Conservation (phyloP, 2,888 invertebrate species). For the Drosophila neonasuta region DNA sequence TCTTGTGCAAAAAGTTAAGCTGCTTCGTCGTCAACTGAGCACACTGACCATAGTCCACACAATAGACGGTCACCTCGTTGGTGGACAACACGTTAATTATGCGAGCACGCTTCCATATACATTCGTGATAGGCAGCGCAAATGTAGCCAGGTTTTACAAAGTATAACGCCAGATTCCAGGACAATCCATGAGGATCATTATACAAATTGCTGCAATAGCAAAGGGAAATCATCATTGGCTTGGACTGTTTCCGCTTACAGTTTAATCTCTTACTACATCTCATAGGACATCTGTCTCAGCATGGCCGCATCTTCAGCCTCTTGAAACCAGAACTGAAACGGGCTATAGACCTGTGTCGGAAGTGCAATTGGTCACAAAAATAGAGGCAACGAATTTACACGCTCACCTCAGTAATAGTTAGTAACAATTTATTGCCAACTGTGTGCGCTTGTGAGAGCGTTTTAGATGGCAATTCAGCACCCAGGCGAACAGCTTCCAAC, state of each 20-base stretch:
- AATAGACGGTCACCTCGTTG: not conserved
- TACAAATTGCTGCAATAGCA: not conserved
- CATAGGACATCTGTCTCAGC: not conserved
- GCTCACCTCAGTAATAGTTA: not conserved
- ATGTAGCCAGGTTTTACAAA: not conserved
- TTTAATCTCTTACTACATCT: not conserved
- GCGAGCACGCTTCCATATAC: not conserved
- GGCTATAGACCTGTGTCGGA: not conserved
- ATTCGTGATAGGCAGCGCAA: not conserved
- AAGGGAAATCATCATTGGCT: too few species aligned
- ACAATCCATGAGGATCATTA: not conserved
- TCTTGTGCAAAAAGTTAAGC: not conserved
- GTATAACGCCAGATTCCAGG: not conserved
- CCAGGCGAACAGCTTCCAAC: not conserved
- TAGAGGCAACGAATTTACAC: not conserved
- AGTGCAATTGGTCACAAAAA: not conserved
- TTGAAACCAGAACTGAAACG: not conserved
- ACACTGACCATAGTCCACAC: not conserved
- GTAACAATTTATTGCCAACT: not conserved
- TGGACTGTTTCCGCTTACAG: too few species aligned
- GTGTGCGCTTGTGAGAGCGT: not conserved
- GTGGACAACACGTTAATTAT: not conserved
- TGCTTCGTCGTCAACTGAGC: not conserved
- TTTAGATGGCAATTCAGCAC: not conserved
- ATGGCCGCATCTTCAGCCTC: not conserved